Evolutionary conservation across 2,113 vertebrate genomes (phyloP).

Genomic region (Maccullochella peelii): DNA sequence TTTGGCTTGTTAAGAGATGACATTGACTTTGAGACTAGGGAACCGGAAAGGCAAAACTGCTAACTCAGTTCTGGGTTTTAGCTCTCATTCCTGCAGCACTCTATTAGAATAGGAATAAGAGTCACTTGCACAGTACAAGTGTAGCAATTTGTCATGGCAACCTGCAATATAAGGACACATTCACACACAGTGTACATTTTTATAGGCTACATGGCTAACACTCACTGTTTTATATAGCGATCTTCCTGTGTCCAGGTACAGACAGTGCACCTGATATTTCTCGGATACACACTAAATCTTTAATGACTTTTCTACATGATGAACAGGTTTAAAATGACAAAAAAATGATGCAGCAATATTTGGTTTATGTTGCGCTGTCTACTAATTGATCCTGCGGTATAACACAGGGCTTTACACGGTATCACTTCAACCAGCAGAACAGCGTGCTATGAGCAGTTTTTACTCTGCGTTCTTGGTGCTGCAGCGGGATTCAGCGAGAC

Average conservation of each 20-base stretch:
- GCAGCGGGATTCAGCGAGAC: constrained; percentile 14
- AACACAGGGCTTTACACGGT: background rate
- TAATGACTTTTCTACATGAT: background rate
- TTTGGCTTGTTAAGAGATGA: background rate
- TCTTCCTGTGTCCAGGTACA: background rate
- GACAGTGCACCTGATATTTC: background rate
- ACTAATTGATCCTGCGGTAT: background rate
- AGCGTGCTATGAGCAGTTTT: background rate
- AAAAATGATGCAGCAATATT: background rate
- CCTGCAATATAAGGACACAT: background rate
- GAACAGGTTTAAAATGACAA: background rate
- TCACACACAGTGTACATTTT: background rate
- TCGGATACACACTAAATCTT: background rate
- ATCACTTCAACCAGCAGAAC: background rate
- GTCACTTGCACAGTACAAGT: background rate
- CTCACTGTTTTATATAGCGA: background rate
- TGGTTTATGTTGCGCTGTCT: background rate
- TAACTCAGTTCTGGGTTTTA: too few relatives aligned
- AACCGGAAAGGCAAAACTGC: too few relatives aligned
- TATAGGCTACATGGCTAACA: background rate
- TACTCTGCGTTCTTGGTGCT: background rate
- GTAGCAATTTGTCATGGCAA: background rate
- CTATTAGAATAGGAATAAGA: background rate
- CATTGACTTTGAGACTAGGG: too few relatives aligned
- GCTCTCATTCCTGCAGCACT: too few relatives aligned